Percentiles rank a stretch among this genome's conserved stretches.
These are phyloP conservation scores for Onychostoma macrolepis DNA, from an alignment of 2,113 vertebrate species.

Conservation along the genomic window DNA sequence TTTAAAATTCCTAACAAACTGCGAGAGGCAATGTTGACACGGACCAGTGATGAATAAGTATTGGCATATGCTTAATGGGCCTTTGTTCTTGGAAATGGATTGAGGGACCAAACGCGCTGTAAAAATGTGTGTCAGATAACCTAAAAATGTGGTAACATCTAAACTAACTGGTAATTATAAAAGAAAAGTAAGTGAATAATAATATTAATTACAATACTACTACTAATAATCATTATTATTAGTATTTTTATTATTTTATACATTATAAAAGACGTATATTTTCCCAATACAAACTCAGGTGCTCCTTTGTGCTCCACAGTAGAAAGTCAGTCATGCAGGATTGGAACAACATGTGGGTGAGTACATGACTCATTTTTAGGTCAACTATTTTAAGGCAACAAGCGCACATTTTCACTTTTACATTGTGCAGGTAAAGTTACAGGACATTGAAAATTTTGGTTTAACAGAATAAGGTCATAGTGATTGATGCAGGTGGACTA, in stretches of 20 bases:
- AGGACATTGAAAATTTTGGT: background rate
- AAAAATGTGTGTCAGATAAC: background rate
- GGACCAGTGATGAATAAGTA: background rate
- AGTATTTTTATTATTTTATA: background rate
- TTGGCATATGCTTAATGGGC: background rate
- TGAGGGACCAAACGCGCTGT: background rate
- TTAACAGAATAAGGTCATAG: background rate
- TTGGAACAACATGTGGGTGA: background rate
- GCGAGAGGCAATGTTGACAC: background rate
- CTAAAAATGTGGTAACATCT: background rate
- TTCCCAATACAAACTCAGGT: background rate
- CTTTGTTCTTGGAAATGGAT: background rate
- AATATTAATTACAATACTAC: background rate
- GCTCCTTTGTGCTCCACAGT: background rate
- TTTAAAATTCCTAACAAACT: background rate
- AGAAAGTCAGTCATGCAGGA: background rate
- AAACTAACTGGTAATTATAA: background rate
- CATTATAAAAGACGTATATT: background rate
- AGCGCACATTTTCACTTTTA: background rate
- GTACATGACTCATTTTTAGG: slow-evolving; percentile 4
- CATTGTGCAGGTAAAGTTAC: background rate
- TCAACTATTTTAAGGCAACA: background rate
- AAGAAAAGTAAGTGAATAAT: background rate
- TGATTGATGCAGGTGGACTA: background rate
- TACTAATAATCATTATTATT: too few species aligned